Conservation (phyloP, 2,888 invertebrate species). For the Hirtodrosophila duncani region DNA sequence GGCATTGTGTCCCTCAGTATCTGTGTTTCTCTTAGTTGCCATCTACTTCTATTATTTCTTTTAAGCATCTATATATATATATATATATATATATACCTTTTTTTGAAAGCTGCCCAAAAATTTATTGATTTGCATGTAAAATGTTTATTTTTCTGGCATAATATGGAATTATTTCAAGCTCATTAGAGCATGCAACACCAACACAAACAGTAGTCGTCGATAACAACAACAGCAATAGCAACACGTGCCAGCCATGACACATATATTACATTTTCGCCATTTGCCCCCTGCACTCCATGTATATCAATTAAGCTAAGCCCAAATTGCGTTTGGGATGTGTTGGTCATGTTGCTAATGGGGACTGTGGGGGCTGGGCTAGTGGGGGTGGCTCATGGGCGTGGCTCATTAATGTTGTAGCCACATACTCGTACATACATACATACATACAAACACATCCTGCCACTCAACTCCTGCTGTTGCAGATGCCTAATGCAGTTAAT, state of each 20-base stretch:
- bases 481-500: constrained; percentile 47
- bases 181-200: constrained; percentile 32
- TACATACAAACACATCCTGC: no score
- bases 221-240: background rate
- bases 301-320: constrained; percentile 33
- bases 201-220: no score
- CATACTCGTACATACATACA: no score
- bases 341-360: constrained; percentile 17
- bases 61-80: constrained; percentile 9
- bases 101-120: no score
- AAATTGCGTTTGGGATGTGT: background rate
- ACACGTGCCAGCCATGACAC: constrained; percentile 1
- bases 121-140: constrained; percentile 44
- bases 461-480: no score
- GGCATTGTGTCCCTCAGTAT: background rate
- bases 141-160: constrained; percentile 19
- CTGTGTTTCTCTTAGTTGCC: background rate
- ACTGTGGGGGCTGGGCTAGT: background rate
- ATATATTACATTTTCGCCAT: constrained; percentile 25
- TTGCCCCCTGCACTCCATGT: constrained; percentile 14
- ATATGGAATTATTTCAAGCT: constrained; percentile 42
- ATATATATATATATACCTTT: constrained; percentile 38
- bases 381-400: no score
- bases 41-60: background rate
- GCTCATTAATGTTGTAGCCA: constrained; percentile 28